phyloP scores from a whole-genome alignment of 2,797 vertebrate genomes.

The Gambelia wislizenii region DNA sequence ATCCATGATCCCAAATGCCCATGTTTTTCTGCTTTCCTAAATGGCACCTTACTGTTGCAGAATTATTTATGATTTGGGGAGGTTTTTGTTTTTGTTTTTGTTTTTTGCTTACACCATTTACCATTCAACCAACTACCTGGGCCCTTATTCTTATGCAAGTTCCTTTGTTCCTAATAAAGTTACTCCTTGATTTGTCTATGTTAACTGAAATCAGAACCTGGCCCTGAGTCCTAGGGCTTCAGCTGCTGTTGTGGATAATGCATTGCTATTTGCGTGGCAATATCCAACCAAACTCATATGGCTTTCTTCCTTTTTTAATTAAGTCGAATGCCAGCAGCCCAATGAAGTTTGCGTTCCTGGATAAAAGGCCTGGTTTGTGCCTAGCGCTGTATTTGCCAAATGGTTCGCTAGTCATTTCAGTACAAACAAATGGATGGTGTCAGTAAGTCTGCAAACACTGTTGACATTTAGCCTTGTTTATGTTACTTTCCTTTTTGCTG shows the following conservation, averaged over 20 bases:
- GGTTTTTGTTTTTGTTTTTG: no score
- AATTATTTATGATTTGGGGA: neutral
- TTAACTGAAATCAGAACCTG: slow-evolving; percentile 42
- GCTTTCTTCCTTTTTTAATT: slow-evolving; percentile 74
- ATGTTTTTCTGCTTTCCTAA: neutral
- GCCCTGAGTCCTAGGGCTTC: slow-evolving; percentile 39
- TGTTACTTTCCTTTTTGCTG: slow-evolving; percentile 81
- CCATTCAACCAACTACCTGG: slow-evolving; percentile 39
- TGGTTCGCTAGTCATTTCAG: slow-evolving; percentile 80
- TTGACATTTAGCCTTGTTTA: slow-evolving; percentile 83
- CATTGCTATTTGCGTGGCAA: slow-evolving; percentile 69
- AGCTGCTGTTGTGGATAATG: slow-evolving; percentile 54
- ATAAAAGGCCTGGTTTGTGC: slow-evolving; percentile 76
- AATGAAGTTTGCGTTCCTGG: slow-evolving; percentile 74
- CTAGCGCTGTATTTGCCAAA: slow-evolving; percentile 78
- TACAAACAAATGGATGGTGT: slow-evolving; percentile 82
- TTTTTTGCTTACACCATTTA: slow-evolving; percentile 33
- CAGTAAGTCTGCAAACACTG: slow-evolving; percentile 81
- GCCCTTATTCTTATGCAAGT: neutral
- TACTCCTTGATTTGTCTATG: slow-evolving; percentile 5
- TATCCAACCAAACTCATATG: slow-evolving; percentile 70
- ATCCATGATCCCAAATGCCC: neutral
- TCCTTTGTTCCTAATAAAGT: slow-evolving; percentile 32
- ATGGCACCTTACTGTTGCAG: neutral
- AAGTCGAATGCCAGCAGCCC: slow-evolving; percentile 74